Conservation (phyloP, 2,888 invertebrate species). For the Dione vanillae region DNA sequence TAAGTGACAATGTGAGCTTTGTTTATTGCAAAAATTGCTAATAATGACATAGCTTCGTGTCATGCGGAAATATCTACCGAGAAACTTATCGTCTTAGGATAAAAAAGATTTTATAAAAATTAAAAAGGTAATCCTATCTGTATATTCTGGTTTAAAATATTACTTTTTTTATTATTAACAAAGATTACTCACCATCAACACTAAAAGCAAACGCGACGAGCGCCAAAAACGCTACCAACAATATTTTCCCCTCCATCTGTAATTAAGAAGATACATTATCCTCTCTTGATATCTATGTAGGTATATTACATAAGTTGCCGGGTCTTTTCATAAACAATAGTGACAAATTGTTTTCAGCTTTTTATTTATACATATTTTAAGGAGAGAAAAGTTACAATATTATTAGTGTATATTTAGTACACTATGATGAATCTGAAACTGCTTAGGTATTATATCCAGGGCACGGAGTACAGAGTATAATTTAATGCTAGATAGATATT, state of each 20-base stretch:
- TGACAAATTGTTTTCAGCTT: no score
- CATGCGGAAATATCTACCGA: neutral
- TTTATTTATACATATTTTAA: no score
- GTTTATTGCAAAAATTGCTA: constrained; percentile 22
- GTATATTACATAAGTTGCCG: neutral
- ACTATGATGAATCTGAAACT: no score
- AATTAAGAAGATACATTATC: constrained; percentile 46
- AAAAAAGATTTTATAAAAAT: neutral
- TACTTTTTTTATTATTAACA: no score
- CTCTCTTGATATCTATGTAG: neutral
- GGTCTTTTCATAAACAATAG: neutral
- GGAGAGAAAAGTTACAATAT: no score
- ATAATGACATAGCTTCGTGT: neutral
- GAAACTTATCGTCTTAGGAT: neutral
- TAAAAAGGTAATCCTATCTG: neutral
- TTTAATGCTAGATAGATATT: no score
- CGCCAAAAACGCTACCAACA: constrained; percentile 72
- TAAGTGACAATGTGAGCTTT: constrained; percentile 25
- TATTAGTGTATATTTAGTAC: no score
- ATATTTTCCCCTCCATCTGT: constrained; percentile 71
- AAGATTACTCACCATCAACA: constrained; percentile 64
- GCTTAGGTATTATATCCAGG: no score
- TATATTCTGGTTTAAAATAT: no score
- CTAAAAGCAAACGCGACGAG: constrained; percentile 61
- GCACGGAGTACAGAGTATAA: no score